phyloP scores from a whole-genome alignment of 2,797 vertebrate species.

The Cephalopachus bancanus region DNA sequence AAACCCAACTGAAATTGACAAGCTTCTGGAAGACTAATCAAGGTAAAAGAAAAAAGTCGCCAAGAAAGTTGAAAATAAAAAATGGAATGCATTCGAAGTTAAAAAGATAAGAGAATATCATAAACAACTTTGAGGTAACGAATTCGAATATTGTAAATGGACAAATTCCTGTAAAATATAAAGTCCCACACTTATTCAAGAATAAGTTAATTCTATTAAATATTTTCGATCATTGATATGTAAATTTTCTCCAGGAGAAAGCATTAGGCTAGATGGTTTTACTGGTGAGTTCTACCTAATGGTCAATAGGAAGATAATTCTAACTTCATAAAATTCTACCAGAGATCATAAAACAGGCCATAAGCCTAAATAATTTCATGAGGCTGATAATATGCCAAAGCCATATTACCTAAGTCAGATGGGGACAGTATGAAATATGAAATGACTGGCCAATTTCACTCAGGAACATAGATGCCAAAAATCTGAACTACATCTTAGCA shows the following conservation, averaged over 20 bases:
- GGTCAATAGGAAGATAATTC: not conserved
- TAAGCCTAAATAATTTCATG: not conserved
- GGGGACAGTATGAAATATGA: not conserved
- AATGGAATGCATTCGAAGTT: not conserved
- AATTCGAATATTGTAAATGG: conserved; percentile 28
- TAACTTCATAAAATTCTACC: conserved; percentile 28
- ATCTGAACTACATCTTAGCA: too few relatives aligned
- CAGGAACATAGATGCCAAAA: not conserved
- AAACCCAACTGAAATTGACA: not conserved
- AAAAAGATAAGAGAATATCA: not conserved
- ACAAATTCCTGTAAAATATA: not conserved
- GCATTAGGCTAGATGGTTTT: not conserved
- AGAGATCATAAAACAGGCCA: conserved; percentile 7
- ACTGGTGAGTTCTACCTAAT: not conserved
- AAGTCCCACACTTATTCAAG: conserved; percentile 10
- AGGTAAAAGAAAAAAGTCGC: not conserved
- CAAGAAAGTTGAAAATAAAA: not conserved
- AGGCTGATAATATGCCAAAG: conserved; percentile 12
- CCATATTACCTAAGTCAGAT: not conserved
- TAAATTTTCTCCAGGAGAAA: not conserved
- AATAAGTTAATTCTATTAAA: not conserved
- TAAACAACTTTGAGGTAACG: not conserved
- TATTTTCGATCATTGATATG: not conserved
- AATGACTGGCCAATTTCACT: not conserved
- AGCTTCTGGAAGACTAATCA: not conserved